Base-by-base conservation (phyloP, 35 echinoderm and acorn worm species). In the Lytechinus variegatus region DNA sequence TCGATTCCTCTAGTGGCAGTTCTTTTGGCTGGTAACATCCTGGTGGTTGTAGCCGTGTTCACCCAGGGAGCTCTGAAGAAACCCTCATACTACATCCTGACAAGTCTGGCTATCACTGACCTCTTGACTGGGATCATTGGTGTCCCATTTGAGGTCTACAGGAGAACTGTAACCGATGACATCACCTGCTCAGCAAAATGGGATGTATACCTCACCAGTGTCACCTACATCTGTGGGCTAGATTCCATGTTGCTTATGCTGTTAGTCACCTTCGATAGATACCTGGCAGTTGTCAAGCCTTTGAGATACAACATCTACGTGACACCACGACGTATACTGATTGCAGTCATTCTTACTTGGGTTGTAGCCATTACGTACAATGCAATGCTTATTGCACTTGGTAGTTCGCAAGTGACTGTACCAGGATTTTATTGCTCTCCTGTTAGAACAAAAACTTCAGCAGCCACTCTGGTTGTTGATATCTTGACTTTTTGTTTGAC, bases 51-150 rank as follows among this genome's bases (percentile, higher is more conserved):
- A 8, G 86, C 97, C 9, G 95, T 97, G 27, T 28, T 54, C 0
- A 96, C 12, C 9, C 56, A 96, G 10, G 61, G 24, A n/a, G 86
- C 56, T 28, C 97, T 97, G 12, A 87, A 94, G 6, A 94, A 90
- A 61, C 95, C 95, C 9, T 94, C 66, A 24, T 92, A 97, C 60
- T 96, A 96, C 51, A 89, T 96, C 52, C 52, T 97, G 6, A 56
- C 87, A 54, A 97, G 97, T 44, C 56, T 97, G 52, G 95, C 97
- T 9, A 52, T 96, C 9, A 79, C 92, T 27, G 97, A 97, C 53
- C 3, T 97, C 27, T 61, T 97, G 6, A 97, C 96, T 11, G 96
- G 96, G 5, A 13, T 86, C 0, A 53, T 97, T 10, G 87, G 88
- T 1, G n/a, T 95, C 19, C 97, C 97, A 6, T 27, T 95, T 9